A percentile compares a stretch with the other conserved stretches of the same genome.
Conservation (phyloP, 1,140 invertebrate genomes). For the Brachionus rubens region DNA sequence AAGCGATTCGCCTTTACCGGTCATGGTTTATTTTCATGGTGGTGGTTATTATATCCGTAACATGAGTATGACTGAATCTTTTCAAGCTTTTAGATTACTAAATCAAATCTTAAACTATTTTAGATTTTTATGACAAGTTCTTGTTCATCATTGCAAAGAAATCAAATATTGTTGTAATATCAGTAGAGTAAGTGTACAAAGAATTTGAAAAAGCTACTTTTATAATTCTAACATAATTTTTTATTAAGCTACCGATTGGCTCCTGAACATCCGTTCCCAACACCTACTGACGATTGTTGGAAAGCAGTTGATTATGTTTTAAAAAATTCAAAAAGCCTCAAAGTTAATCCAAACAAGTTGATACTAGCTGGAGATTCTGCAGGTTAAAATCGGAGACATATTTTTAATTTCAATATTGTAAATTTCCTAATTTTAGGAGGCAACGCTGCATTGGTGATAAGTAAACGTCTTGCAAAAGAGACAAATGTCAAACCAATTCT, state of each 20-base stretch:
- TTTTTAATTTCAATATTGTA: too few relatives aligned
- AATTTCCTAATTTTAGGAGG: too few relatives aligned
- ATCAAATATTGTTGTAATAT: neutral
- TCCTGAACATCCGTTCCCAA: constrained; percentile 38
- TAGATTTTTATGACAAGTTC: constrained; percentile 12
- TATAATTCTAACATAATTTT: neutral
- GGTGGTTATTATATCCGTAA: constrained; percentile 14
- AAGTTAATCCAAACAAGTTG: neutral
- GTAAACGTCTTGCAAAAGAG: constrained; percentile 17
- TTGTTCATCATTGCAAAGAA: neutral
- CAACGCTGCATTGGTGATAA: neutral
- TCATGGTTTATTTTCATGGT: constrained; percentile 7
- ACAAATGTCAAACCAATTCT: neutral
- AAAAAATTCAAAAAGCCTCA: neutral
- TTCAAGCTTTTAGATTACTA: neutral
- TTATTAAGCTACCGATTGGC: constrained; percentile 12
- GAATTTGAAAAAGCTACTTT: neutral
- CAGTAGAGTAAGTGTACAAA: neutral
- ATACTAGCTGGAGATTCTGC: constrained; percentile 27
- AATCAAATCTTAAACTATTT: neutral
- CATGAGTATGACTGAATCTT: neutral
- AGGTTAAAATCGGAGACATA: too few relatives aligned
- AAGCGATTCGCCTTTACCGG: neutral
- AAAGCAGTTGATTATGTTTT: neutral
- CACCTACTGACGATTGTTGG: neutral